Evolutionary conservation across 1,140 invertebrate genomes (phyloP).

Genomic region (Leucophenga varia): DNA sequence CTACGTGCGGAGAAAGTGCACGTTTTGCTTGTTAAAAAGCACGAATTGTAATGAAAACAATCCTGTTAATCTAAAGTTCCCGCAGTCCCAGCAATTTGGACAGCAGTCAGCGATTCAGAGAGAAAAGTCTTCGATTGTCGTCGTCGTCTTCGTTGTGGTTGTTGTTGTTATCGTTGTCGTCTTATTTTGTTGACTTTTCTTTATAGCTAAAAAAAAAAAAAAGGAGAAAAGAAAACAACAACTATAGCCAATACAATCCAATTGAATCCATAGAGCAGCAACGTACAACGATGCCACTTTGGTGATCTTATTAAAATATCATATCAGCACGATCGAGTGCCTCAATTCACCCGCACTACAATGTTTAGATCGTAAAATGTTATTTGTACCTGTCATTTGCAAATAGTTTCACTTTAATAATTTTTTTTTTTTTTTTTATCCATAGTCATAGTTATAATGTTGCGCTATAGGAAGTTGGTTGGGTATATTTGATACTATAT

Average conservation of each 20-base stretch:
- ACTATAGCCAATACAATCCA: too few species aligned
- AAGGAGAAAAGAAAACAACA: too few species aligned
- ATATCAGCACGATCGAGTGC: slow-evolving; percentile 40
- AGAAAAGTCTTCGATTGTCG: too few species aligned
- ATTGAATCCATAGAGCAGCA: too few species aligned
- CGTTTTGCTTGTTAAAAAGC: slow-evolving; percentile 56
- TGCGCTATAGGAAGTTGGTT: too few species aligned
- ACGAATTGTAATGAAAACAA: slow-evolving; percentile 55
- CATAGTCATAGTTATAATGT: too few species aligned
- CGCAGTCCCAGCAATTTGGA: slow-evolving; percentile 8
- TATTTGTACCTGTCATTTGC: slow-evolving; percentile 48
- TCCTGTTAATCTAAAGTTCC: slow-evolving; percentile 57
- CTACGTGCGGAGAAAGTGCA: slow-evolving; percentile 57
- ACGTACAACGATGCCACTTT: neutral
- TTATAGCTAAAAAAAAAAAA: too few species aligned
- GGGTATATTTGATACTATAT: too few species aligned
- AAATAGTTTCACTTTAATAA: slow-evolving; percentile 25
- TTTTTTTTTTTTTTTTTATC: too few species aligned
- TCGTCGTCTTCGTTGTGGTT: slow-evolving; percentile 25
- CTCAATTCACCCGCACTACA: slow-evolving; percentile 10
- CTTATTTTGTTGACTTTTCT: too few species aligned
- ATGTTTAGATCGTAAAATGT: slow-evolving; percentile 1
- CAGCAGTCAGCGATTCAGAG: too few species aligned
- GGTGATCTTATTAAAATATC: slow-evolving; percentile 54
- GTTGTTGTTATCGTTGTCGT: slow-evolving; percentile 19